Base-by-base conservation (phyloP, 2,888 invertebrate genomes). In the Lasioglossum pauxillum region DNA sequence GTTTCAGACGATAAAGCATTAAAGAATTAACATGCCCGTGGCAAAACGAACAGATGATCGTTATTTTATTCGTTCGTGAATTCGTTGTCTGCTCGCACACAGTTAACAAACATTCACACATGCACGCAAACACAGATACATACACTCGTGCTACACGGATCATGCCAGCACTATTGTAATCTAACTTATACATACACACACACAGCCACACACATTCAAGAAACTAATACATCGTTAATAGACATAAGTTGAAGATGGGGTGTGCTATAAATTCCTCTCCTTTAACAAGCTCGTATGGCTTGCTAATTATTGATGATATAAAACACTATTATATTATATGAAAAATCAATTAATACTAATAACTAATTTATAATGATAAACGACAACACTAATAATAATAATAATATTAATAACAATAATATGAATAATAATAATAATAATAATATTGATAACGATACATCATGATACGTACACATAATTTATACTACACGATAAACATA, bases 401-500 rank as follows among this genome's bases (percentile, higher is more conserved):
- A 78, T 78, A 67, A 46, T 64, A 83, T 75, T 88, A 84, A 88
- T 87, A 89, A 87, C 77, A 85, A 87, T 88, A 90, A 90, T 81
- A 80, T 88, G 88, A 95, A 46, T 31, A 80, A 75, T 77, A 80
- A 31, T 82, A 87, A 84, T 23, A 79, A 72, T 72, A 83, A 79
- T 88, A 83, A 89, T 87, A 90, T 87, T 80, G 84, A 87, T 88
- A 90, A 90, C 82, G 82, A 88, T 91, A 95, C 95, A 95, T 94
- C 92, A 94, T 91, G 89, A 90, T 91, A 94, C 94, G 94, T 91
- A 94, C 90, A 88, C 89, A 92, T 92, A 93, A 95, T 95, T 94
- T 95, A 95, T 95, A 95, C 93, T 95, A 94, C 91, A 93, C 94
- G 94, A 94, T 94, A 86, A 88, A 92, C 64, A 64, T 64, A 31